phyloP scores from a whole-genome alignment of 2,888 invertebrate genomes.

The Diplolepis rosae region DNA sequence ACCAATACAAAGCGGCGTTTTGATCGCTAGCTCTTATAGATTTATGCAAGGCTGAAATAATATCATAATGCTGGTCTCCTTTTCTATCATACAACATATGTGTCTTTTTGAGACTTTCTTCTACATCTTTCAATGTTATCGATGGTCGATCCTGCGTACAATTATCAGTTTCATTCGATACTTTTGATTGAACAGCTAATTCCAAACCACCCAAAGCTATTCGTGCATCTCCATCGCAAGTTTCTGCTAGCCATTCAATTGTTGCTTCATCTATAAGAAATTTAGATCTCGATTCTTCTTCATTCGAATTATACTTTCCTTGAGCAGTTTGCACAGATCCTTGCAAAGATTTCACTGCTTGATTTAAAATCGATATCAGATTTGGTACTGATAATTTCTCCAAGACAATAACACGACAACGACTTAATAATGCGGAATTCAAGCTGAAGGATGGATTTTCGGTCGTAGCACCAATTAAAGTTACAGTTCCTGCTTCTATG shows the following conservation, averaged over 20 bases:
- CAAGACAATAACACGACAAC: constrained; percentile 85
- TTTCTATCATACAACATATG: constrained; percentile 86
- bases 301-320: background rate
- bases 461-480: constrained; percentile 88
- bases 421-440: constrained; percentile 85
- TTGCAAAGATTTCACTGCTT: constrained; percentile 75
- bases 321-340: constrained; percentile 53
- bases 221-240: constrained; percentile 89
- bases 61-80: constrained; percentile 90
- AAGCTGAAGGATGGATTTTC: constrained; percentile 92
- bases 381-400: constrained; percentile 80
- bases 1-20: constrained; percentile 89
- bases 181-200: constrained; percentile 79
- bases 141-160: background rate
- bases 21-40: constrained; percentile 87
- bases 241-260: constrained; percentile 82
- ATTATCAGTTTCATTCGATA: constrained; percentile 58
- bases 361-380: constrained; percentile 78
- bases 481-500: constrained; percentile 86
- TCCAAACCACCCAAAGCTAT: constrained; percentile 86
- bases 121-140: constrained; percentile 80
- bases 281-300: constrained; percentile 38
- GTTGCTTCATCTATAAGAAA: constrained; percentile 77
- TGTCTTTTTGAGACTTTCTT: constrained; percentile 84
- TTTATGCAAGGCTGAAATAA: constrained; percentile 88